phyloP scores from a whole-genome alignment of 1,140 invertebrate genomes.

The Ctenoplectra terminalis region DNA sequence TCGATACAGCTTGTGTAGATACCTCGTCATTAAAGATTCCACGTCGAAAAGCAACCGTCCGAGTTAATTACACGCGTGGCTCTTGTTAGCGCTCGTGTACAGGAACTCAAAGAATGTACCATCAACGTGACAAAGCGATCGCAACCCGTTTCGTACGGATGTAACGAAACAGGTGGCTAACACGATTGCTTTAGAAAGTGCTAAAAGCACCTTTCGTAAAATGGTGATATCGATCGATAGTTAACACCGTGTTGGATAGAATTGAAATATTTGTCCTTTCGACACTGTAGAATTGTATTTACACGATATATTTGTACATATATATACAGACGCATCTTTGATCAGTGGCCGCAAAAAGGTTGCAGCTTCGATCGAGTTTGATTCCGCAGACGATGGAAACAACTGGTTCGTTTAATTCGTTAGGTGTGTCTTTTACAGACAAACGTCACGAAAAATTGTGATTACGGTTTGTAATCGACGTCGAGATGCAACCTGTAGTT shows the following conservation, averaged over 20 bases:
- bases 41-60: constrained; percentile 46
- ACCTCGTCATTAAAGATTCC: constrained; percentile 51
- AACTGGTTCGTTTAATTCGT: constrained; percentile 41
- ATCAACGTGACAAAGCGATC: neutral
- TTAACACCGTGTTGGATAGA: neutral
- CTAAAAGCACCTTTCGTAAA: neutral
- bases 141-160: too few relatives aligned
- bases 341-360: constrained; percentile 50
- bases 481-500: neutral
- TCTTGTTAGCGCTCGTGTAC: neutral
- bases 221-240: constrained; percentile 24
- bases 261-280: neutral
- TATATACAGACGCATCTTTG: constrained; percentile 61
- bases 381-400: constrained; percentile 31
- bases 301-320: too few relatives aligned
- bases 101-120: neutral
- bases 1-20: constrained; percentile 53
- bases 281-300: too few relatives aligned
- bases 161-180: neutral
- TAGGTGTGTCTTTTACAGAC: neutral
- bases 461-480: neutral
- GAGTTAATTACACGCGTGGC: constrained; percentile 39
- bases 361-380: constrained; percentile 58
- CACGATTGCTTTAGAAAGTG: neutral
- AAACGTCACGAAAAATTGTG: neutral